These are phyloP conservation scores for Pleuronectes platessa DNA, from an alignment of 2,113 vertebrate genomes.

Conservation along the genomic window DNA sequence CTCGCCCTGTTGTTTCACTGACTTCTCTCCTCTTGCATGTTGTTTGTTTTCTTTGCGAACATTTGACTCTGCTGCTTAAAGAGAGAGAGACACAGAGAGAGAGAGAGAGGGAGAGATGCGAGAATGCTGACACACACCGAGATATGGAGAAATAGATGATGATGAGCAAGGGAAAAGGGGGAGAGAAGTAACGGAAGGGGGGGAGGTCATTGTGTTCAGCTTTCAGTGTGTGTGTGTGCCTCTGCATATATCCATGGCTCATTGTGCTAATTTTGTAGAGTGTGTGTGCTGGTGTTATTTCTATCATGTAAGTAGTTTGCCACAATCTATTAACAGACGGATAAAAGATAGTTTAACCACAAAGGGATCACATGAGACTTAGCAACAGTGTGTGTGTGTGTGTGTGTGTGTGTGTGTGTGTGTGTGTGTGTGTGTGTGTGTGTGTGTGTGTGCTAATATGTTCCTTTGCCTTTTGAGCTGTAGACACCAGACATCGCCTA, in stretches of 20 bases:
- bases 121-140: conserved; percentile 25
- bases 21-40: neutral
- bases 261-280: neutral
- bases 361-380: neutral
- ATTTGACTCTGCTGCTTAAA: neutral
- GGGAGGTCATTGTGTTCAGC: conserved; percentile 10
- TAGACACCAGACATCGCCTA: neutral
- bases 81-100: neutral
- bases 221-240: neutral
- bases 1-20: neutral
- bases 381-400: conserved; percentile 1
- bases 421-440: neutral
- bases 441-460: neutral
- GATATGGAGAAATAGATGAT: conserved; percentile 30
- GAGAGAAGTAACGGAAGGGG: neutral
- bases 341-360: conserved; percentile 10
- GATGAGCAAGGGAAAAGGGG: conserved; percentile 27
- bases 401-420: neutral
- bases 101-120: neutral
- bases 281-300: conserved; percentile 4
- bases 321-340: conserved; percentile 13
- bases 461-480: conserved; percentile 4
- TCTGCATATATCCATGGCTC: neutral
- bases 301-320: conserved; percentile 7
- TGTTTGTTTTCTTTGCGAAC: neutral